Evolutionary conservation across 2,113 vertebrate genomes (phyloP).

Genomic region (Hippocampus comes): DNA sequence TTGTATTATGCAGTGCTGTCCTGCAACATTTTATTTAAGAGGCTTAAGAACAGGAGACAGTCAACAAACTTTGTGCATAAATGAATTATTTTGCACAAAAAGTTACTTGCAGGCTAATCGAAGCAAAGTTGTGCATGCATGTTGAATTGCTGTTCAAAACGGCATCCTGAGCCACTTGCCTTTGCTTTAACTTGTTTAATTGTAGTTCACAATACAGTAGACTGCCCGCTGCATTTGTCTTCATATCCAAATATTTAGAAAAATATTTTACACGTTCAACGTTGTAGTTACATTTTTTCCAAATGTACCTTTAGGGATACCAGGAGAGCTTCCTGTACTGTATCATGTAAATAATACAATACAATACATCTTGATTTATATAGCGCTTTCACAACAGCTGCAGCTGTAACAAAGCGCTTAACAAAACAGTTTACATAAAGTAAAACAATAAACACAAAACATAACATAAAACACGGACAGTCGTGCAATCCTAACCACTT

Average conservation of each 20-base stretch:
- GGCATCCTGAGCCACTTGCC: background rate
- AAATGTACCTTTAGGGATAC: background rate
- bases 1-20: too few species aligned
- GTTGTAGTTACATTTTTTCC: background rate
- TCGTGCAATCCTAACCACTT: too few species aligned
- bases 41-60: background rate
- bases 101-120: background rate
- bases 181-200: background rate
- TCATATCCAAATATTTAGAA: background rate
- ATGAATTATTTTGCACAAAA: background rate
- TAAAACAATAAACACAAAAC: too few species aligned
- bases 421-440: too few species aligned
- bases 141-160: background rate
- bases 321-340: background rate
- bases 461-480: too few species aligned
- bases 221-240: background rate
- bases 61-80: too few species aligned
- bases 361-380: too few species aligned
- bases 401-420: too few species aligned
- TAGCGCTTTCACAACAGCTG: too few species aligned
- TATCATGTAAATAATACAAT: background rate
- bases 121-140: background rate
- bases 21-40: too few species aligned
- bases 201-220: background rate
- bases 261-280: background rate